These are phyloP conservation scores for Lucilia cuprina DNA, from an alignment of 1,140 invertebrate genomes.

Conservation along the genomic window DNA sequence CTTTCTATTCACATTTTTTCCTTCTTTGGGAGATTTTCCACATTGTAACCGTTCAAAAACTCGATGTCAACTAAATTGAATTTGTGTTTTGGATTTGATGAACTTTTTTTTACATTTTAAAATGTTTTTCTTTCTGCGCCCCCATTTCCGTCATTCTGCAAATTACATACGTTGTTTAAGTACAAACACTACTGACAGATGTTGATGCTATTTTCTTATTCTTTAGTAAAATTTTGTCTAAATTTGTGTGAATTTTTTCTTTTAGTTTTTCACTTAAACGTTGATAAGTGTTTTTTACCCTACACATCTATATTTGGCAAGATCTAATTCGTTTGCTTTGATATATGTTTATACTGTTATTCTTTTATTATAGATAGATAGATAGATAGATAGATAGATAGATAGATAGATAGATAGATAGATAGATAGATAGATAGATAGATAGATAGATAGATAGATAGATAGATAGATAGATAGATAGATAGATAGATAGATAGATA, in stretches of 20 bases:
- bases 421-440: too few relatives aligned
- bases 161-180: not conserved
- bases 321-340: too few relatives aligned
- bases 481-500: too few relatives aligned
- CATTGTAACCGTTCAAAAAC: not conserved
- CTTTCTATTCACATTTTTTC: not conserved
- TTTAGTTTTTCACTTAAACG: not conserved
- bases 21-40: not conserved
- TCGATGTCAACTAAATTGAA: slow-evolving; percentile 2
- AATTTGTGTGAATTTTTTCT: slow-evolving; percentile 5
- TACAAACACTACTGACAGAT: not conserved
- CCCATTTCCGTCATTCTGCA: not conserved
- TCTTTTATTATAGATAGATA: too few relatives aligned
- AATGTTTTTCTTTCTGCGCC: not conserved
- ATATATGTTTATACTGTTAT: too few relatives aligned
- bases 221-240: not conserved
- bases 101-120: not conserved
- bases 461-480: too few relatives aligned
- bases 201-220: not conserved
- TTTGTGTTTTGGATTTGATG: not conserved
- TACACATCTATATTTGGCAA: too few relatives aligned
- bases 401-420: too few relatives aligned
- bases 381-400: too few relatives aligned
- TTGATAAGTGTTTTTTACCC: not conserved
- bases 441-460: too few relatives aligned